Percentiles rank a stretch among this genome's conserved stretches.
Evolutionary conservation across 1,140 invertebrate species (phyloP).

Genomic region (Holcopasites calliopsidis): DNA sequence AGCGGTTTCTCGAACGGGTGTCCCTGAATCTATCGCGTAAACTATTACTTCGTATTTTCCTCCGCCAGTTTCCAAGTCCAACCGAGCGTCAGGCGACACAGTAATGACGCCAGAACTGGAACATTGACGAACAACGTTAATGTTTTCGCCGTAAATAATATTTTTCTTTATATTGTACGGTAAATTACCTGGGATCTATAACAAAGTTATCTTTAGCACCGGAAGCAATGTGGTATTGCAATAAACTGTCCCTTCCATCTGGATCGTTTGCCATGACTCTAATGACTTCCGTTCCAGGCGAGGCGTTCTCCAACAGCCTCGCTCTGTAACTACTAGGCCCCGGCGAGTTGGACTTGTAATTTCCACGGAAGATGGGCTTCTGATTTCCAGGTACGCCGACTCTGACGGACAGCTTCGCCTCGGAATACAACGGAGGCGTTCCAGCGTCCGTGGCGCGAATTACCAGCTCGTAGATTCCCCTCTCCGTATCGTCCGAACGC

Average conservation of each 20-base stretch:
- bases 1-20: constrained; percentile 87
- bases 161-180: neutral
- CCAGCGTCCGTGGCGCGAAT: constrained; percentile 87
- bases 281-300: constrained; percentile 85
- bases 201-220: constrained; percentile 90
- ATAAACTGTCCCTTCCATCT: constrained; percentile 85
- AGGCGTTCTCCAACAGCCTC: constrained; percentile 85
- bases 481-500: constrained; percentile 85
- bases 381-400: constrained; percentile 90
- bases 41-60: constrained; percentile 86
- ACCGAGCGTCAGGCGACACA: constrained; percentile 86
- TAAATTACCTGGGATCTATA: constrained; percentile 84
- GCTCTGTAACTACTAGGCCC: constrained; percentile 85
- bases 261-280: constrained; percentile 87
- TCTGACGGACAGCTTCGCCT: constrained; percentile 83
- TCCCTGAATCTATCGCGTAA: constrained; percentile 86
- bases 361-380: constrained; percentile 87
- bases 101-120: constrained; percentile 86
- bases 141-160: neutral
- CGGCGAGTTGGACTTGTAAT: constrained; percentile 80
- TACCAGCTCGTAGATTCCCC: constrained; percentile 86
- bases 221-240: constrained; percentile 86
- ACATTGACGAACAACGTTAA: constrained; percentile 4
- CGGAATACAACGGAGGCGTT: constrained; percentile 83
- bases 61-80: constrained; percentile 86